phyloP scores from a whole-genome alignment of 1,140 invertebrate species.

The Globodera ellingtonae region DNA sequence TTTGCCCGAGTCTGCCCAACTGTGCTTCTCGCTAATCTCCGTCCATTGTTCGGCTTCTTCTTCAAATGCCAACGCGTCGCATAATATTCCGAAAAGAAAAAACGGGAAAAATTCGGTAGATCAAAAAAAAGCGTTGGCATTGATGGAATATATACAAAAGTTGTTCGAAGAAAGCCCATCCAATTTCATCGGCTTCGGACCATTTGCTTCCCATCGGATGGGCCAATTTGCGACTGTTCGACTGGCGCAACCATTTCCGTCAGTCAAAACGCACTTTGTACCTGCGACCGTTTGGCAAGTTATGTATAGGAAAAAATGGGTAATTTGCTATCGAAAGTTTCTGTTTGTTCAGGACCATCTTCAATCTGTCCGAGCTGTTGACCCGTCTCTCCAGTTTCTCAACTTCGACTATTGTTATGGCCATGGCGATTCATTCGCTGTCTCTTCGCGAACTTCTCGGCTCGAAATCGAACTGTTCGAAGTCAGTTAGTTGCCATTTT shows the following conservation, averaged over 20 bases:
- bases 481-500: slow-evolving; percentile 9
- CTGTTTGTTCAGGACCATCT: slow-evolving; percentile 1
- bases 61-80: slow-evolving; percentile 16
- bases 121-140: neutral
- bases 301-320: slow-evolving; percentile 23
- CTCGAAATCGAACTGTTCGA: slow-evolving; percentile 43
- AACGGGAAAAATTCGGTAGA: neutral
- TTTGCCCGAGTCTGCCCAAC: slow-evolving; percentile 56
- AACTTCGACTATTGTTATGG: slow-evolving; percentile 4
- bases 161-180: neutral
- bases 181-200: neutral
- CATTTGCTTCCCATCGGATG: slow-evolving; percentile 13
- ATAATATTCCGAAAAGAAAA: slow-evolving; percentile 7
- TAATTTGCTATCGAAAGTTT: neutral
- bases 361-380: neutral
- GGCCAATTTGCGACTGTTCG: slow-evolving; percentile 84
- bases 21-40: slow-evolving; percentile 53
- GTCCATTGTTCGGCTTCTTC: slow-evolving; percentile 13
- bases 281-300: slow-evolving; percentile 67
- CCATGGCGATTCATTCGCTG: slow-evolving; percentile 2
- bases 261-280: slow-evolving; percentile 82
- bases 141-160: neutral
- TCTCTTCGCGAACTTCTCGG: slow-evolving; percentile 26
- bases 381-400: slow-evolving; percentile 4
- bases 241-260: slow-evolving; percentile 84